Conservation (phyloP, 2,888 invertebrate species). For the Calameuta filiformis region DNA sequence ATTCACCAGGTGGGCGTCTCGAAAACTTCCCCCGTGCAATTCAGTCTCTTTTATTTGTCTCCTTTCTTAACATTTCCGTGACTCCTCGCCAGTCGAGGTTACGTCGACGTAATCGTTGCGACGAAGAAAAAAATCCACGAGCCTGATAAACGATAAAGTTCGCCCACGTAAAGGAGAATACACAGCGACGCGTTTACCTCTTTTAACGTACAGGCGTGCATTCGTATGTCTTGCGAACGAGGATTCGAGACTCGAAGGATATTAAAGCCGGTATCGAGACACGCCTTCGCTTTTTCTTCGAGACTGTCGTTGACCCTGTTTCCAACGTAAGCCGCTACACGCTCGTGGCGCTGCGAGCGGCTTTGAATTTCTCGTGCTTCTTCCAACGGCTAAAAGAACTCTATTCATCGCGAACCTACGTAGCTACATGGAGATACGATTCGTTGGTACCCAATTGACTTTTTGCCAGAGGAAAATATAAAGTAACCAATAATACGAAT, state of each 20-base stretch:
- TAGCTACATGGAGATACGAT: not conserved
- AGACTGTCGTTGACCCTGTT: conserved; percentile 2
- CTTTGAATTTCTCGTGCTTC: not conserved
- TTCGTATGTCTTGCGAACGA: not conserved
- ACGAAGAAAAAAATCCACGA: not conserved
- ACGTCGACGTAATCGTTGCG: not conserved
- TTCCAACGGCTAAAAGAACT: not conserved
- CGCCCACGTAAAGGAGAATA: not conserved
- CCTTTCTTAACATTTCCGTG: not conserved
- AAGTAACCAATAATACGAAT: not conserved
- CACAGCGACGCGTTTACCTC: not conserved
- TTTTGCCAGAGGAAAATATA: not conserved
- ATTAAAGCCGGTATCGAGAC: not conserved
- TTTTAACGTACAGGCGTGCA: not conserved
- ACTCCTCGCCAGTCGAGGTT: not conserved
- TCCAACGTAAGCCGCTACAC: not conserved
- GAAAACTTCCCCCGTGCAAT: not conserved
- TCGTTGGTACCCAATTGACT: not conserved
- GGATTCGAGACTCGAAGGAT: not conserved
- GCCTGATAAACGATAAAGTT: not conserved
- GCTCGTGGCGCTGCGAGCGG: not conserved
- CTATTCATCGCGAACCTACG: not conserved
- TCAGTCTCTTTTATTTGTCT: not conserved
- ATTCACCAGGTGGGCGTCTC: not conserved
- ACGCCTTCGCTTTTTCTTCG: not conserved